Base-by-base conservation (phyloP, 2,797 vertebrate genomes). In the Gobio occitaniae region DNA sequence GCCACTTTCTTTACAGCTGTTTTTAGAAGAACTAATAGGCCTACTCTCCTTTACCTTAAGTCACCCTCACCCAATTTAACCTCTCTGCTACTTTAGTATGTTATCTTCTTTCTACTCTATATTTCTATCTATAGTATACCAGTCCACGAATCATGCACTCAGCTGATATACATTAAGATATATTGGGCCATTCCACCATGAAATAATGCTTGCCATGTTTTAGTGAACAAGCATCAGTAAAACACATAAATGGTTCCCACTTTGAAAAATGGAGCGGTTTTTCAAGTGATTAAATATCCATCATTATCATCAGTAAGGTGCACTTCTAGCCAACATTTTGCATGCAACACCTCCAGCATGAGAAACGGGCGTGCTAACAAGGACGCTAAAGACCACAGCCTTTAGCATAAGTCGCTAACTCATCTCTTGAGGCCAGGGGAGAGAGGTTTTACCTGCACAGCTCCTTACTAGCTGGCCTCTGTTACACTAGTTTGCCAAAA, bases 11-110 rank as follows among this genome's bases (percentile, higher is more conserved):
- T 75, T 70, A 47, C 1, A 12, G n/a, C n/a, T 70, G 74, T 69
- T 66, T 56, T 70, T 21, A 44, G 63, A 25, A 32, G 52, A 78
- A 41, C 38, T 78, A 59, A 78, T 70, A 44, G 41, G 41, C 8
- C 7, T 41, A n/a, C 75, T 70, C 50, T 78, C 17, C 16, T 68
- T 68, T 29, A 29, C 72, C 75, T 76, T 63, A 63, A 83, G 16
- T 84, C 41, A 32, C 41, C 36, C 38, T 78, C 65, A 78, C 66
- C 83, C 50, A 47, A n/a, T 25, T 61, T 84, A 84, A 84, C 74
- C 75, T 78, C 38, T 36, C 16, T 3, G 15, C 44, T 66, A 8
- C 61, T 76, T 83, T 4, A 59, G 16, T n/a, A n/a, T 54, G n/a
- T 77, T 29, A 54, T 69, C 44, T 66, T 25, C 19, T 83, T 63